Evolutionary conservation across 2,113 vertebrate genomes (phyloP).

Genomic region (Platichthys stellatus): DNA sequence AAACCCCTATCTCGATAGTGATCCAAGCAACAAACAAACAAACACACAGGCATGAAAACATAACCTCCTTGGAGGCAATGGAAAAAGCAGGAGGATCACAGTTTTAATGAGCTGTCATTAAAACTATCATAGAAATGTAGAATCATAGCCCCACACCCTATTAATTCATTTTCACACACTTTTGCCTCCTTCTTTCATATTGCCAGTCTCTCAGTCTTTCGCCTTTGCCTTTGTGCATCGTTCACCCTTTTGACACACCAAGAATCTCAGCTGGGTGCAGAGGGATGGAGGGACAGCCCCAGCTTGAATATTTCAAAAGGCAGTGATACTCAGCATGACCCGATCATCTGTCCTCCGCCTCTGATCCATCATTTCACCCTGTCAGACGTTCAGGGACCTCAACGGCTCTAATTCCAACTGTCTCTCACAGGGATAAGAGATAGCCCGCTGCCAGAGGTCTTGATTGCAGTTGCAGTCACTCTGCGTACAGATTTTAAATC

Average conservation of each 20-base stretch:
- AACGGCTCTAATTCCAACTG: constrained; percentile 31
- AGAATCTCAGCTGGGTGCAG: constrained; percentile 20
- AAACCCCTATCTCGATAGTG: too few relatives aligned
- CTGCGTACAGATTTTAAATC: constrained; percentile 45
- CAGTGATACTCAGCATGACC: constrained; percentile 60
- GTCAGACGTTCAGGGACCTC: constrained; percentile 48
- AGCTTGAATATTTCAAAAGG: constrained; percentile 74
- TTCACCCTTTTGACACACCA: constrained; percentile 54
- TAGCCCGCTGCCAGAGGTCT: constrained; percentile 30
- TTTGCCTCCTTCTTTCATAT: not conserved
- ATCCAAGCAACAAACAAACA: too few relatives aligned
- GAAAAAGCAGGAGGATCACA: too few relatives aligned
- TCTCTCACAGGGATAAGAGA: constrained; percentile 48
- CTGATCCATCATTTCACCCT: constrained; percentile 54
- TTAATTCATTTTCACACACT: not conserved
- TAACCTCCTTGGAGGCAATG: too few relatives aligned
- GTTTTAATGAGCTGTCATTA: too few relatives aligned
- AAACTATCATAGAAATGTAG: too few relatives aligned
- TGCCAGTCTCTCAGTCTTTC: not conserved
- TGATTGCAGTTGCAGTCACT: constrained; percentile 15
- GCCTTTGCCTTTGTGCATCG: not conserved
- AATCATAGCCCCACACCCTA: too few relatives aligned
- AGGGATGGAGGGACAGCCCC: constrained; percentile 37
- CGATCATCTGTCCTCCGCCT: constrained; percentile 55
- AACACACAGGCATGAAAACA: too few relatives aligned